Conservation (phyloP, 2,888 invertebrate species). For the Diploptera punctata region DNA sequence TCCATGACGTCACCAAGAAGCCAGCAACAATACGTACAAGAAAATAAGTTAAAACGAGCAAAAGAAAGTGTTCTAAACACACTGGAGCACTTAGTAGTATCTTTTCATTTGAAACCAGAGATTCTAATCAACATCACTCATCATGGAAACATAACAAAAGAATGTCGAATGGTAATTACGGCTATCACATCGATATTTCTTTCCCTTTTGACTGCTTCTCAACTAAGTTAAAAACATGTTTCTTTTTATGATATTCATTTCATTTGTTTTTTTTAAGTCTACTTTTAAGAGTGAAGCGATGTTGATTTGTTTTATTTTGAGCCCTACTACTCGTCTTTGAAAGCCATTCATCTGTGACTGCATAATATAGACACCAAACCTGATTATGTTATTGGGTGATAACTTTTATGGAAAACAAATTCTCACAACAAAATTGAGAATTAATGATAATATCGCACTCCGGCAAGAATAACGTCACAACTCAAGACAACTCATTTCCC, state of each 20-base stretch:
- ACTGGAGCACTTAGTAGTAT: background rate
- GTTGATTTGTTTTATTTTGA: background rate
- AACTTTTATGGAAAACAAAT: background rate
- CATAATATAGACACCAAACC: background rate
- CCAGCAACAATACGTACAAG: background rate
- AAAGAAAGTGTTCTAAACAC: background rate
- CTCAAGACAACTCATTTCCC: no score
- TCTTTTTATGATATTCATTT: background rate
- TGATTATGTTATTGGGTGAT: background rate
- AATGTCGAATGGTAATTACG: slow-evolving; percentile 20
- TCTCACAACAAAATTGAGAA: background rate
- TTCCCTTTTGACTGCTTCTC: background rate
- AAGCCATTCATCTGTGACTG: background rate
- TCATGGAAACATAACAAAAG: slow-evolving; percentile 19
- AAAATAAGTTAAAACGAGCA: background rate
- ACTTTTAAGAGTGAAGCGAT: background rate
- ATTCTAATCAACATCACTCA: slow-evolving; percentile 14
- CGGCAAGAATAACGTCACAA: no score
- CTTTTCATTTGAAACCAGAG: slow-evolving; percentile 18
- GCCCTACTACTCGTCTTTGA: background rate
- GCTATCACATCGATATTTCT: background rate
- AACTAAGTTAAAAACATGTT: background rate
- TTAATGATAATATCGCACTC: no score
- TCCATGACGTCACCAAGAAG: background rate
- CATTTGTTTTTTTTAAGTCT: slow-evolving; percentile 6